phyloP scores from a whole-genome alignment of 2,888 invertebrate species.

The Drosophila ezoana region DNA sequence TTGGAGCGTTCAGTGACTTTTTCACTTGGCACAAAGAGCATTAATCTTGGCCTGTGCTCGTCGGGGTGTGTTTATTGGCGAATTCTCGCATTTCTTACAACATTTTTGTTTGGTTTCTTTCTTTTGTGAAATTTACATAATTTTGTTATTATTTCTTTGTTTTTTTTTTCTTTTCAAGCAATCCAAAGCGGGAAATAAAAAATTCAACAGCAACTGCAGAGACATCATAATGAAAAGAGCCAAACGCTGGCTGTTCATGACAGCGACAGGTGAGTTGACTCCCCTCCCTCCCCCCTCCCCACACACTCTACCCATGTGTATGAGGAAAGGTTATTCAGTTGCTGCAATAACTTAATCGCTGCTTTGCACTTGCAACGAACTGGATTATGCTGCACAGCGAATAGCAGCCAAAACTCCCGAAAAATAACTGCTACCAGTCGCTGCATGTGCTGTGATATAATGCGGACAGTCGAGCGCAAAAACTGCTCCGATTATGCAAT shows the following conservation, averaged over 20 bases:
- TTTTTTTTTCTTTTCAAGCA: conserved; percentile 37
- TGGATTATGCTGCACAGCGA: conserved; percentile 43
- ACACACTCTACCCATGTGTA: neutral
- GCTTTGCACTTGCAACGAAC: conserved; percentile 21
- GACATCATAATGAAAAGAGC: conserved; percentile 85
- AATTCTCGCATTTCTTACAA: conserved; percentile 41
- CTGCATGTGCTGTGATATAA: conserved; percentile 51
- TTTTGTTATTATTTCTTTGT: conserved; percentile 26
- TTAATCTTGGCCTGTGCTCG: conserved; percentile 24
- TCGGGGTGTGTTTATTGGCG: conserved; percentile 36
- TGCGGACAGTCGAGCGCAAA: conserved; percentile 7
- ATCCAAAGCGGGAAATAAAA: conserved; percentile 33
- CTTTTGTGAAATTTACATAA: conserved; percentile 32
- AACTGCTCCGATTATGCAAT: conserved; percentile 52
- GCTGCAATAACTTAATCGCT: conserved; percentile 19
- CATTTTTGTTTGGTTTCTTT: conserved; percentile 7
- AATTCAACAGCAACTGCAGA: conserved; percentile 39
- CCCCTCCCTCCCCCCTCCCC: conserved; percentile 1
- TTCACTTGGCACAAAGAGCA: conserved; percentile 10
- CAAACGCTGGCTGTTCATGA: conserved; percentile 86
- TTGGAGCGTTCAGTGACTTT: conserved; percentile 44
- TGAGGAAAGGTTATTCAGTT: conserved; percentile 25
- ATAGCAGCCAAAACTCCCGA: conserved; percentile 7
- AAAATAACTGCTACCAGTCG: conserved; percentile 22
- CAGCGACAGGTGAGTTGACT: conserved; percentile 85